Conservation (phyloP, 2,113 vertebrate species). For the Sardina pilchardus region DNA sequence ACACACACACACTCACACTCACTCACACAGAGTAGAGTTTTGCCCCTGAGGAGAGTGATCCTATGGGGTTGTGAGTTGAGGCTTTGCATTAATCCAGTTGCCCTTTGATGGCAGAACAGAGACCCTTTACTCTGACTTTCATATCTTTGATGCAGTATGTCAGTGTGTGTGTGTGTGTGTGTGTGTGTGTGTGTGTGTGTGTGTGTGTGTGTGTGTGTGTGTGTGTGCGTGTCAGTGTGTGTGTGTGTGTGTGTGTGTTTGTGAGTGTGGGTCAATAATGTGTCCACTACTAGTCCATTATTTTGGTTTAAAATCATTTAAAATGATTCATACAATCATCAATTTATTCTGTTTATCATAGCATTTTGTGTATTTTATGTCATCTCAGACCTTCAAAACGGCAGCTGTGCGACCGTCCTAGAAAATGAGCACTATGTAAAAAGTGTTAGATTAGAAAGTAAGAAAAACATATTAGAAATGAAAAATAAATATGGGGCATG, state of each 20-base stretch:
- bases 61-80: neutral
- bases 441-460: too few relatives aligned
- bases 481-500: too few relatives aligned
- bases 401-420: too few relatives aligned
- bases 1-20: neutral
- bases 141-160: constrained; percentile 30
- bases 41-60: neutral
- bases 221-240: neutral
- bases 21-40: neutral
- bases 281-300: too few relatives aligned
- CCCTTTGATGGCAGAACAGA: constrained; percentile 15
- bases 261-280: neutral
- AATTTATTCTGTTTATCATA: too few relatives aligned
- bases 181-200: neutral
- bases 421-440: too few relatives aligned
- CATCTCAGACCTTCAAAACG: too few relatives aligned
- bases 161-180: neutral
- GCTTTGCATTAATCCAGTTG: constrained; percentile 21
- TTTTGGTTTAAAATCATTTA: too few relatives aligned
- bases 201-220: neutral
- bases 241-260: neutral
- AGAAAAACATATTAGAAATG: too few relatives aligned
- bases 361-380: too few relatives aligned
- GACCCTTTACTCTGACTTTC: constrained; percentile 29
- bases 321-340: too few relatives aligned